Percentiles rank a stretch among this genome's conserved stretches.
Evolutionary conservation across 2,797 vertebrate genomes (phyloP).

Genomic region (Thaleichthys pacificus): DNA sequence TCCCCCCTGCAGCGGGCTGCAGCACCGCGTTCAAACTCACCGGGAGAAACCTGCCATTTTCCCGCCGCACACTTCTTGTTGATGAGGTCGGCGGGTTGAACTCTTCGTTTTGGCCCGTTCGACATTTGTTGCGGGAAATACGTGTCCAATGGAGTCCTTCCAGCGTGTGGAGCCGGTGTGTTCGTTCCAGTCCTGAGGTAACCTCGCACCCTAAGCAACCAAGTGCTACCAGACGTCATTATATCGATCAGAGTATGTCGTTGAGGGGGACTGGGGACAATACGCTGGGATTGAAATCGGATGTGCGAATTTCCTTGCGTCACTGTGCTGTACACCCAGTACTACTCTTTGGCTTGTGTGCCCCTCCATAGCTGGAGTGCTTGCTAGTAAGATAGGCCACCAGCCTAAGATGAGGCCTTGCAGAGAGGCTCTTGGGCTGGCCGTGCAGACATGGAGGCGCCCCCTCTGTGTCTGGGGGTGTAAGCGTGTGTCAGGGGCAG

Average conservation of each 20-base stretch:
- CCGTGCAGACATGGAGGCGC: slow-evolving; percentile 46
- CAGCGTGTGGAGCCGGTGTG: no score
- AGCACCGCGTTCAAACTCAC: not conserved
- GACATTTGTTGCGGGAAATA: no score
- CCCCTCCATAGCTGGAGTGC: slow-evolving; percentile 51
- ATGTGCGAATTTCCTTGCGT: no score
- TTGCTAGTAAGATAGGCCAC: slow-evolving; percentile 44
- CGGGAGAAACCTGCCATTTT: not conserved
- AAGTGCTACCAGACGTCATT: no score
- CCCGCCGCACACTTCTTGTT: not conserved
- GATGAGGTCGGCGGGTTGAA: no score
- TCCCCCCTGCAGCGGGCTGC: not conserved
- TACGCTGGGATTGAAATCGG: slow-evolving; percentile 16
- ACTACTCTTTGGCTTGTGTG: slow-evolving; percentile 13
- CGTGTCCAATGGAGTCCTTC: no score
- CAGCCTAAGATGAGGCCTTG: slow-evolving; percentile 36
- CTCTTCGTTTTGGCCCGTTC: no score
- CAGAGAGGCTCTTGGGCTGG: slow-evolving; percentile 42
- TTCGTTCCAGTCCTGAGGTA: no score
- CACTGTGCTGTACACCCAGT: no score
- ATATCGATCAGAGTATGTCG: no score
- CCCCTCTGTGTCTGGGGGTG: slow-evolving; percentile 39
- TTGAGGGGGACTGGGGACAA: no score
- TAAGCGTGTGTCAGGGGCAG: slow-evolving; percentile 52
- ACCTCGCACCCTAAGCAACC: no score